Conservation (phyloP, 2,888 invertebrate species). For the Nesidiocoris tenuis region DNA sequence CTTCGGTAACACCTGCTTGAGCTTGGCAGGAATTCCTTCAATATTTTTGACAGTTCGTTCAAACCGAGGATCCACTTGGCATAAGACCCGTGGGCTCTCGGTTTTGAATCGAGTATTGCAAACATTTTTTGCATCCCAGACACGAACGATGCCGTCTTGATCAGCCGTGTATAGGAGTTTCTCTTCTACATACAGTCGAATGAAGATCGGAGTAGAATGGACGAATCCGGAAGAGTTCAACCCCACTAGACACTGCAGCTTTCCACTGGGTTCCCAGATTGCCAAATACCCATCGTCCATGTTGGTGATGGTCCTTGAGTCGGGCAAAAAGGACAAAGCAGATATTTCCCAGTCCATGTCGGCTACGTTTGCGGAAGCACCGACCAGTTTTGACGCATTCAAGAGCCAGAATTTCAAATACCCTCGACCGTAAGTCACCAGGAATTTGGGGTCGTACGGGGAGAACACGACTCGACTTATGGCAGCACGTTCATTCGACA, state of each 20-base stretch:
- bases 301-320: conserved; percentile 86
- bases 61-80: conserved; percentile 17
- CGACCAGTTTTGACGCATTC: not conserved
- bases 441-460: conserved; percentile 69
- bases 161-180: conserved; percentile 62
- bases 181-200: conserved; percentile 58
- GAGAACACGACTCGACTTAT: conserved; percentile 77
- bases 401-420: conserved; percentile 87
- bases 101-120: not conserved
- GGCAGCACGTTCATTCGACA: not conserved
- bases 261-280: conserved; percentile 79
- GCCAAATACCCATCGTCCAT: conserved; percentile 89
- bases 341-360: conserved; percentile 63
- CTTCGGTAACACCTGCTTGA: conserved; percentile 6
- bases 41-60: conserved; percentile 11
- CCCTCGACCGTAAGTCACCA: conserved; percentile 59
- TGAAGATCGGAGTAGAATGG: conserved; percentile 73
- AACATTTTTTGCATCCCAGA: conserved; percentile 89
- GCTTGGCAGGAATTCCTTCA: not conserved
- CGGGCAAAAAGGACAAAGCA: conserved; percentile 80
- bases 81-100: not conserved
- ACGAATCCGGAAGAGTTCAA: conserved; percentile 71
- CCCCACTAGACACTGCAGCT: conserved; percentile 81
- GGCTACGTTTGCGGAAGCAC: not conserved
- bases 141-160: conserved; percentile 72